phyloP scores from a whole-genome alignment of 2,888 invertebrate genomes.

The Cyclophora punctaria region DNA sequence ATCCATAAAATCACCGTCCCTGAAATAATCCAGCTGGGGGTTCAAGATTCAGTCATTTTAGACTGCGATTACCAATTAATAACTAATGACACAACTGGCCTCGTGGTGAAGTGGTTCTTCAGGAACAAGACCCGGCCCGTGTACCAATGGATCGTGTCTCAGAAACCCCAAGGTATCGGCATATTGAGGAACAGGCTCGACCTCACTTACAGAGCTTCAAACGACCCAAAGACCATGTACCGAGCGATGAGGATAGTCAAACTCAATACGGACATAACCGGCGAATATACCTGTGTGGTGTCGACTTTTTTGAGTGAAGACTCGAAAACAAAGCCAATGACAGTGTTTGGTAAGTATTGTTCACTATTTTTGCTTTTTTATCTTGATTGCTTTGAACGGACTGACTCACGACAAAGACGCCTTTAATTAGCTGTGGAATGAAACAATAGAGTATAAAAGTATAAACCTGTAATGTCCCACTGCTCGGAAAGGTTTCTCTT shows the following conservation, averaged over 20 bases:
- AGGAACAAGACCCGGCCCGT: conserved; percentile 79
- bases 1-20: conserved; percentile 78
- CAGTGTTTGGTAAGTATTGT: conserved; percentile 77
- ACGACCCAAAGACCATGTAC: conserved; percentile 80
- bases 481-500: too few species aligned
- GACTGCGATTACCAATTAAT: conserved; percentile 82
- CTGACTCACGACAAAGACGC: too few species aligned
- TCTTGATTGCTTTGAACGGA: too few species aligned
- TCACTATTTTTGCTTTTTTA: too few species aligned
- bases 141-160: conserved; percentile 86
- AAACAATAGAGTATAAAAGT: too few species aligned
- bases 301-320: conserved; percentile 82
- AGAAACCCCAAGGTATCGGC: conserved; percentile 79
- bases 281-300: conserved; percentile 83
- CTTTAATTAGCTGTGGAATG: too few species aligned
- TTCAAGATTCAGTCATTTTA: conserved; percentile 77
- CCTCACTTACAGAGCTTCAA: conserved; percentile 78
- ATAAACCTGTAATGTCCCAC: too few species aligned
- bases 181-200: conserved; percentile 74
- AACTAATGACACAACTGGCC: conserved; percentile 77
- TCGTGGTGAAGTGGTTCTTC: conserved; percentile 87
- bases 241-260: conserved; percentile 82
- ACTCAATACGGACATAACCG: conserved; percentile 82
- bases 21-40: conserved; percentile 76
- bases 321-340: conserved; percentile 78